Conservation (phyloP, 2,888 invertebrate species). For the Drosophila lutescens region DNA sequence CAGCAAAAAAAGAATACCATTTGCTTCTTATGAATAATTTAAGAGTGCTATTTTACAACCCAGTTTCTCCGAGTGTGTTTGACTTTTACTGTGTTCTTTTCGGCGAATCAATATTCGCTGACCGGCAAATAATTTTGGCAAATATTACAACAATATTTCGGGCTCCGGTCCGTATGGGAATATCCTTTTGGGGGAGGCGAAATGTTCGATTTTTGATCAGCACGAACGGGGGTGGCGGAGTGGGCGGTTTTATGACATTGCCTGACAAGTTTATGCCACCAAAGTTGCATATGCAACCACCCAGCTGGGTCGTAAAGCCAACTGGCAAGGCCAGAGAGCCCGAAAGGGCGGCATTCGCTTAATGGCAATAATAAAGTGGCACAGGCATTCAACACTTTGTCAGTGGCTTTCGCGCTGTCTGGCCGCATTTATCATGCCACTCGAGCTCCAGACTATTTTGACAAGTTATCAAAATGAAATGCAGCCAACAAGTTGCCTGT, state of each 20-base stretch:
- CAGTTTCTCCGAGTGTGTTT: background rate
- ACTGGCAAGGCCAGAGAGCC: constrained; percentile 34
- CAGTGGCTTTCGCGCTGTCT: constrained; percentile 72
- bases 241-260: constrained; percentile 57
- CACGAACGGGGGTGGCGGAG: background rate
- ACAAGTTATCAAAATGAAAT: constrained; percentile 80
- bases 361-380: constrained; percentile 75
- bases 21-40: background rate
- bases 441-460: constrained; percentile 74
- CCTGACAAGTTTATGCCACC: constrained; percentile 80
- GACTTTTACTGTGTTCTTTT: background rate
- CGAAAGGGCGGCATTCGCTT: constrained; percentile 33
- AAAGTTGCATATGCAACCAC: constrained; percentile 52
- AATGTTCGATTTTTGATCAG: constrained; percentile 30
- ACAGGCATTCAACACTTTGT: constrained; percentile 77
- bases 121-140: constrained; percentile 41
- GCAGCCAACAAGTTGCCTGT: constrained; percentile 69
- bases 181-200: constrained; percentile 7
- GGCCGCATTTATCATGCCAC: constrained; percentile 76
- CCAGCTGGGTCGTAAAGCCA: constrained; percentile 77
- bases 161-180: constrained; percentile 28
- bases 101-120: constrained; percentile 37
- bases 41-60: background rate
- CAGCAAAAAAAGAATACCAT: too few species aligned
- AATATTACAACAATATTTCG: constrained; percentile 51